A percentile compares a stretch with the other conserved stretches of the same genome.
Conservation (phyloP, 2,797 vertebrate species). For the Cossypha caffra region DNA sequence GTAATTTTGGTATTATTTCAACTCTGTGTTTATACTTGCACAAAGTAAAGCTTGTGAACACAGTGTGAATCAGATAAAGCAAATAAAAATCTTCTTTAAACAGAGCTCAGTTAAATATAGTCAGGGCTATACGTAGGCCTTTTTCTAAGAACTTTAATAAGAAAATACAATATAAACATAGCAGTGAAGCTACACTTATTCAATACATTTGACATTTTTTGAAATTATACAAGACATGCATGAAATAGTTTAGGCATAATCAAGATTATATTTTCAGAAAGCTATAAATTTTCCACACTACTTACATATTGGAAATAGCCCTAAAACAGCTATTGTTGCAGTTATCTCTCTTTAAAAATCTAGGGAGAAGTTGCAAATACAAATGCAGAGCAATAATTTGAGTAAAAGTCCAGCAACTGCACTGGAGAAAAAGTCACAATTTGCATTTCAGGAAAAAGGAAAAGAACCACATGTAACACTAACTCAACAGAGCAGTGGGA, state of each 20-base stretch:
- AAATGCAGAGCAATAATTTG: not conserved
- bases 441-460: constrained; percentile 48
- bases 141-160: not conserved
- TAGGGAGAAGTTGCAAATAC: not conserved
- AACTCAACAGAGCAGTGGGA: constrained; percentile 29
- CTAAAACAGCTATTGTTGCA: not conserved
- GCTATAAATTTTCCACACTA: not conserved
- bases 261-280: not conserved
- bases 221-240: not conserved
- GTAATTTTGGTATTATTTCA: not conserved
- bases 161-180: not conserved
- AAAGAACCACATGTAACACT: constrained; percentile 32
- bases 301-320: not conserved
- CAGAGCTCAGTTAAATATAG: not conserved
- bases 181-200: not conserved
- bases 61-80: not conserved
- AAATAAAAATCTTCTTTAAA: constrained; percentile 14
- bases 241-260: not conserved
- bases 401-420: not conserved
- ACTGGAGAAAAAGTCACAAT: constrained; percentile 27
- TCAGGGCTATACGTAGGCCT: not conserved
- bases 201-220: not conserved
- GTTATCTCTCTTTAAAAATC: not conserved
- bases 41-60: not conserved
- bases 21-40: not conserved